Percentiles rank a stretch among this genome's conserved stretches.
phyloP scores from a whole-genome alignment of 2,113 vertebrate species.

The Alosa alosa region DNA sequence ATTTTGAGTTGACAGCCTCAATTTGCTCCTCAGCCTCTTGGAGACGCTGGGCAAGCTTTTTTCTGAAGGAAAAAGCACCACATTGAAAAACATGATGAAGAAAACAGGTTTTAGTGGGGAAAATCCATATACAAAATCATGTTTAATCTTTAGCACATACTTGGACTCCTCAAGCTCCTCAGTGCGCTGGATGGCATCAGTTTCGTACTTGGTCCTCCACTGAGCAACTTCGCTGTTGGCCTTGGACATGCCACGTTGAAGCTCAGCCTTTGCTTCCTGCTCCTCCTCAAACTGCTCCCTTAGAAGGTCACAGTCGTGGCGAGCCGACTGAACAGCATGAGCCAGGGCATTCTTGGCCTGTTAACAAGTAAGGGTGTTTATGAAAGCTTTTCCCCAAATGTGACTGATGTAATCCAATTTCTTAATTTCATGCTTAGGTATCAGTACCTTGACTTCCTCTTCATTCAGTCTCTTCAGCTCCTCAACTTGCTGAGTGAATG shows the following conservation, averaged over 20 bases:
- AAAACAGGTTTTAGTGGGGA: too few relatives aligned
- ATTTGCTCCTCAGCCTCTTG: conserved; percentile 69
- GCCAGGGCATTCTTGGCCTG: conserved; percentile 72
- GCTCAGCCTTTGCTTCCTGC: conserved; percentile 66
- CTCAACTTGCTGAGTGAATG: conserved; percentile 44
- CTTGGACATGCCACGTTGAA: conserved; percentile 70
- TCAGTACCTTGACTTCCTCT: conserved; percentile 61
- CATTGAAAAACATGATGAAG: too few relatives aligned
- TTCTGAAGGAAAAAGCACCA: conserved; percentile 51
- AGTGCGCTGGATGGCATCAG: conserved; percentile 67
- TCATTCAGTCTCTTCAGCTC: conserved; percentile 58
- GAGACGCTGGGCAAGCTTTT: conserved; percentile 65
- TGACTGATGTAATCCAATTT: background rate
- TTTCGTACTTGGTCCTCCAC: conserved; percentile 74
- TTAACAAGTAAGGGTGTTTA: background rate
- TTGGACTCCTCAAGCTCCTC: conserved; percentile 73
- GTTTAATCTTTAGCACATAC: conserved; percentile 41
- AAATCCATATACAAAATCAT: too few relatives aligned
- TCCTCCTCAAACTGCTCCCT: conserved; percentile 72
- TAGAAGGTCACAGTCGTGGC: conserved; percentile 70
- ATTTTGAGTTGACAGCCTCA: conserved; percentile 63
- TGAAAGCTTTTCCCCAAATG: background rate
- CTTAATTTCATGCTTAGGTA: too few relatives aligned
- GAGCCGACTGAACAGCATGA: conserved; percentile 65
- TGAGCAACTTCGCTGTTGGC: conserved; percentile 70